Evolutionary conservation across 2,113 vertebrate genomes (phyloP).

Genomic region (Mystacornis crossleyi): DNA sequence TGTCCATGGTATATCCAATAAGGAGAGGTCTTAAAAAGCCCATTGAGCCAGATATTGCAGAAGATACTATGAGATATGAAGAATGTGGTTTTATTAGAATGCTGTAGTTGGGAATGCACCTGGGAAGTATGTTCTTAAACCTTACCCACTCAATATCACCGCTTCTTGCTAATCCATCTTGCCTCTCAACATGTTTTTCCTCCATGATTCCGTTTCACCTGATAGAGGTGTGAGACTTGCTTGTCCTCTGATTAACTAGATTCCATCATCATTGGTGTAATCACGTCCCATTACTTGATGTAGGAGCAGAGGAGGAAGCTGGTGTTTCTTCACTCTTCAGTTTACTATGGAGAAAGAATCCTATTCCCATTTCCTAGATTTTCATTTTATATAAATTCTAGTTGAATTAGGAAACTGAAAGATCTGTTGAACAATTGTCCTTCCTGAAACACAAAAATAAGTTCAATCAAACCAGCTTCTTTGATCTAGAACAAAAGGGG

Average conservation of each 20-base stretch:
- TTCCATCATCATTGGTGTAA: background rate
- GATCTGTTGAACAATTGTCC: background rate
- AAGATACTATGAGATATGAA: background rate
- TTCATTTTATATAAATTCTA: background rate
- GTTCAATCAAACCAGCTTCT: background rate
- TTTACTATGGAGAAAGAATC: background rate
- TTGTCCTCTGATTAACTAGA: background rate
- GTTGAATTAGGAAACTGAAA: background rate
- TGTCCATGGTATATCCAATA: background rate
- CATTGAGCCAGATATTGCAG: background rate
- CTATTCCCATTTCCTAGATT: background rate
- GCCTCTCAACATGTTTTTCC: background rate
- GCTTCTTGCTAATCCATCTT: background rate
- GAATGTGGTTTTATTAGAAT: background rate
- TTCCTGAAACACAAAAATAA: background rate
- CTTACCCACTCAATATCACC: background rate
- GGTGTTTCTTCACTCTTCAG: background rate
- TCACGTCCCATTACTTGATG: background rate
- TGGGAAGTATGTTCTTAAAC: background rate
- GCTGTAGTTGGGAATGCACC: background rate
- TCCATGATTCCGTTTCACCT: background rate
- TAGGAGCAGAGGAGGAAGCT: background rate
- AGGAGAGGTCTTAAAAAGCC: background rate
- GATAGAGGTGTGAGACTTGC: background rate
- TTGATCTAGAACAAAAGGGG: background rate